Conservation (phyloP, 2,797 vertebrate genomes). For the Liparis tanakae region DNA sequence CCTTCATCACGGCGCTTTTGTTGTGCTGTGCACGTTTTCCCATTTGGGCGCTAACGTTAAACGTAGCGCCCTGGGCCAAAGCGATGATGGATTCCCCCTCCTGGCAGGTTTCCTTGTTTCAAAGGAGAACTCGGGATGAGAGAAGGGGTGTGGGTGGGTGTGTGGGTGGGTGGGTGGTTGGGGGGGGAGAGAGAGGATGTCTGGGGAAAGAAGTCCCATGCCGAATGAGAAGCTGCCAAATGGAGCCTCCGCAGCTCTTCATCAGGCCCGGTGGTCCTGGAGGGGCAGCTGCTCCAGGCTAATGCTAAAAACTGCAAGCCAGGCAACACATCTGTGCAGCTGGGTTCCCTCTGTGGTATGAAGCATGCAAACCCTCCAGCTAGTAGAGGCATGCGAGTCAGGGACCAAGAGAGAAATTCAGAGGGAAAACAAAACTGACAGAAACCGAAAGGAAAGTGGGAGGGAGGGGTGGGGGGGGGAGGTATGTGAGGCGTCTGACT, state of each 20-base stretch:
- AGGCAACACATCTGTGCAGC: slow-evolving; percentile 76
- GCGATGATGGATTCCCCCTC: slow-evolving; percentile 75
- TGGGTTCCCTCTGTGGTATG: slow-evolving; percentile 56
- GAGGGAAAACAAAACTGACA: slow-evolving; percentile 35
- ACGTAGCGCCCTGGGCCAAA: slow-evolving; percentile 70
- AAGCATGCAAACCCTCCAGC: slow-evolving; percentile 56
- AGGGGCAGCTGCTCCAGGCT: slow-evolving; percentile 64
- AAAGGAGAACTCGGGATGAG: slow-evolving; percentile 70
- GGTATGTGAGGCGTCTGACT: slow-evolving; percentile 35
- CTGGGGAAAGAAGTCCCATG: slow-evolving; percentile 67
- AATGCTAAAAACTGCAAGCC: slow-evolving; percentile 66
- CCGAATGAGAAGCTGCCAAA: slow-evolving; percentile 72
- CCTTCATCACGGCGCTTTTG: slow-evolving; percentile 55
- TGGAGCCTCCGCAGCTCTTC: slow-evolving; percentile 68
- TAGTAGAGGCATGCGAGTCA: slow-evolving; percentile 40
- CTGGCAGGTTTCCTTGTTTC: slow-evolving; percentile 72
- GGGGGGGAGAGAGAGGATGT: slow-evolving; percentile 21
- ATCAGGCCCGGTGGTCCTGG: slow-evolving; percentile 73
- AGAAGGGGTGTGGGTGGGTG: slow-evolving; percentile 12
- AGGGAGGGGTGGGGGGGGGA: not conserved
- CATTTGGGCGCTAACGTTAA: slow-evolving; percentile 76
- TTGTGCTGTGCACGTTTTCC: slow-evolving; percentile 77
- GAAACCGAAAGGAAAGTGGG: slow-evolving; percentile 29
- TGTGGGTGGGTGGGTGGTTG: not conserved
- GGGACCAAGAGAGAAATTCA: slow-evolving; percentile 44